Base-by-base conservation (phyloP, 2,888 invertebrate species). In the Clostera curtula region DNA sequence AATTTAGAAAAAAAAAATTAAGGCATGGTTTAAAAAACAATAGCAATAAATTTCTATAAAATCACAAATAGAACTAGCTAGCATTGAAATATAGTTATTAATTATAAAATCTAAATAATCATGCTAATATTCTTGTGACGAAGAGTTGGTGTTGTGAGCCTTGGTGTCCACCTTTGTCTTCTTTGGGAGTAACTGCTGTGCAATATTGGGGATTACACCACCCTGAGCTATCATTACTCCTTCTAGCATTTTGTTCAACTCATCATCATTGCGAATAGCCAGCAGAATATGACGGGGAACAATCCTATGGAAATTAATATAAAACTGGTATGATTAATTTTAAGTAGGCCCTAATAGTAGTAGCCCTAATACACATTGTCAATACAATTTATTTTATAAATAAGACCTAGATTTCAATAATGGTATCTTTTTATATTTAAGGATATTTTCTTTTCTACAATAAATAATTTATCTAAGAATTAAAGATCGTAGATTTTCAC, bases 161-260 rank as follows among this genome's bases (percentile, higher is more conserved):
- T 52, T 38, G 27, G n/a, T n/a, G n/a, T n/a, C n/a, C n/a, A 39
- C 45, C 0, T 24, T 29, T 8, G 88, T 87, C 53, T 90, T 92
- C 73, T 91, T 93, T 0, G 93, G 92, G 34, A 93, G 59, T 1
- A 93, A 74, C 8, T 90, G 88, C 2, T 91, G 87, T 53, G 92
- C 90, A 43, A 93, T 93, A 56, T 91, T 90, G 0, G 94, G 93
- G 56, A 95, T 64, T 0, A 95, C 94, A 49, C 94, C 95, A 34
- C 94, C 94, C 69, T 94, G 91, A 12, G 93, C 89, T 57, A 95
- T 93, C 9, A 93, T 93, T 2, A 93, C 93, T 19, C 91, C 90
- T 0, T 88, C 86, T 3, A 95, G 68, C 25, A 95, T 77, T 62
- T 89, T 90, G 67, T 91, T 92, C 53, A 95, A 74, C 56, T 95